Evolutionary conservation across 2,797 vertebrate species (phyloP).

Genomic region (Paedocypris micromegethes): DNA sequence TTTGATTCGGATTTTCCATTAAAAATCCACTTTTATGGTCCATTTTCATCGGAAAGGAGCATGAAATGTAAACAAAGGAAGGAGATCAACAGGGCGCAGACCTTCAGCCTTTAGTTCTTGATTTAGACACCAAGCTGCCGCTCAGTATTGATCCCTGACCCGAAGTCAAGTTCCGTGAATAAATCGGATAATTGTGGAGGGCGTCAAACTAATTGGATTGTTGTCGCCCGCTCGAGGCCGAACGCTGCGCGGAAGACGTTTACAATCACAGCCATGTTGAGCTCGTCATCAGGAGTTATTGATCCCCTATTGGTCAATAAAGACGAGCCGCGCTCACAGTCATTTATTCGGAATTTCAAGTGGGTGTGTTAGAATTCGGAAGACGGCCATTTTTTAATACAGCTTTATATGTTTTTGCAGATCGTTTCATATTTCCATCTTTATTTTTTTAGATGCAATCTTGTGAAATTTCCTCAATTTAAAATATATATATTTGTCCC

Average conservation of each 20-base stretch:
- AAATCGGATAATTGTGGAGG: constrained; percentile 79
- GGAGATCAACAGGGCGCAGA: constrained; percentile 7
- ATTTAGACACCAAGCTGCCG: constrained; percentile 66
- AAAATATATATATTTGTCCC: too few relatives aligned
- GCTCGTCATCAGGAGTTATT: constrained; percentile 36
- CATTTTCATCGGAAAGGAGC: constrained; percentile 10
- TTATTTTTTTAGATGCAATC: too few relatives aligned
- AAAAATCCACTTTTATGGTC: not conserved
- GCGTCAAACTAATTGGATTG: constrained; percentile 79
- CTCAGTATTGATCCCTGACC: constrained; percentile 69
- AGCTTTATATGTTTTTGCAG: too few relatives aligned
- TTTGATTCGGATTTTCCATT: constrained; percentile 1
- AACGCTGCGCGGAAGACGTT: constrained; percentile 54
- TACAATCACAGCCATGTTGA: constrained; percentile 60
- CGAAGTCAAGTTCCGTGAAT: constrained; percentile 71
- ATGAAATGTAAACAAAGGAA: constrained; percentile 38
- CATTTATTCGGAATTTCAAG: too few relatives aligned
- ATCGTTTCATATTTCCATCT: too few relatives aligned
- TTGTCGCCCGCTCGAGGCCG: constrained; percentile 71
- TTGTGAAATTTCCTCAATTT: too few relatives aligned
- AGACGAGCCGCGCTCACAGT: too few relatives aligned
- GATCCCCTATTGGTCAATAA: constrained; percentile 16
- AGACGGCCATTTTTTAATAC: too few relatives aligned
- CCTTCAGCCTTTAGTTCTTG: constrained; percentile 42
- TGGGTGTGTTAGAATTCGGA: too few relatives aligned